Conservation (phyloP, 2,888 invertebrate species). For the Tachystola acroxantha region DNA sequence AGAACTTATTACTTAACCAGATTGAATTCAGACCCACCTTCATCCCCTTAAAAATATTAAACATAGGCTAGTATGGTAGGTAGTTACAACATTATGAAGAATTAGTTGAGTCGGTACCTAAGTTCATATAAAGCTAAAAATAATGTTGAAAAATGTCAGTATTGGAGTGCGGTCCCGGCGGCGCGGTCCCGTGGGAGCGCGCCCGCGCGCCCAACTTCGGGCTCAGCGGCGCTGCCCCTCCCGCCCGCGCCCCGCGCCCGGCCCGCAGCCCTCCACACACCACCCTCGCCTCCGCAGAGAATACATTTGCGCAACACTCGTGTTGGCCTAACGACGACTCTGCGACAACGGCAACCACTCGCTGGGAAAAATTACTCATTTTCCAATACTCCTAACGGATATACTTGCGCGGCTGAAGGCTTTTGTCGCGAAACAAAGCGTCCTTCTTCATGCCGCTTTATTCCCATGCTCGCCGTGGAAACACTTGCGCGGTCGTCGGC, state of each 20-base stretch:
- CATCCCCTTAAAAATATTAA: too few relatives aligned
- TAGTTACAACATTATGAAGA: too few relatives aligned
- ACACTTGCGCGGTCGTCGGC: constrained; percentile 21
- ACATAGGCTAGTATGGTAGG: too few relatives aligned
- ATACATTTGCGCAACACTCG: constrained; percentile 77
- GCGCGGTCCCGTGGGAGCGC: constrained; percentile 58
- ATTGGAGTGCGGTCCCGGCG: constrained; percentile 58
- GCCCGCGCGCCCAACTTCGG: constrained; percentile 77
- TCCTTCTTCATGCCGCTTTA: constrained; percentile 22
- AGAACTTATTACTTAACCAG: too few relatives aligned
- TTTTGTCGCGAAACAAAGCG: constrained; percentile 43
- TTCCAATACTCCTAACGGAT: constrained; percentile 34
- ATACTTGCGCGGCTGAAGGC: constrained; percentile 19
- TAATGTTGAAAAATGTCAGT: constrained; percentile 13
- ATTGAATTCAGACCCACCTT: too few relatives aligned
- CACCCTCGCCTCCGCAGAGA: constrained; percentile 60
- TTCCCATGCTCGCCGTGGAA: constrained; percentile 15
- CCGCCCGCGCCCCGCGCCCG: constrained; percentile 25
- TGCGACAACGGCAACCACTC: constrained; percentile 63
- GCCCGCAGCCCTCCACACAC: constrained; percentile 16
- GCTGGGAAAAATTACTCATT: constrained; percentile 69
- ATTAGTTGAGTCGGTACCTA: not conserved
- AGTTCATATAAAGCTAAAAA: constrained; percentile 1
- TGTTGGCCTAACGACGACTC: constrained; percentile 69
- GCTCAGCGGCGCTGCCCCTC: constrained; percentile 59